Evolutionary conservation across 2,888 invertebrate genomes (phyloP).

Genomic region (Agonum fuliginosum): DNA sequence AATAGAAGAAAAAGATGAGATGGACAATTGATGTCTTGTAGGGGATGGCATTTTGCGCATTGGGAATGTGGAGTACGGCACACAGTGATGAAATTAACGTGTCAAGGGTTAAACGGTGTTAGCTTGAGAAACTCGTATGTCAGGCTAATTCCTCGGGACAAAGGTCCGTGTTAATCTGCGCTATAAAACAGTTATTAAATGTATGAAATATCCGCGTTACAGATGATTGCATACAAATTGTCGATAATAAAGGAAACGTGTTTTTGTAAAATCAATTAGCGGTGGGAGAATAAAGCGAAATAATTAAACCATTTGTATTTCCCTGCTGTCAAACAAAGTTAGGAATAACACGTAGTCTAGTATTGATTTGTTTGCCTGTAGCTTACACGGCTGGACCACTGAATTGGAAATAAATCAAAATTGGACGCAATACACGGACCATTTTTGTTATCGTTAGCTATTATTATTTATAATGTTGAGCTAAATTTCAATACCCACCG

Average conservation of each 20-base stretch:
- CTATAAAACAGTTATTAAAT: conserved; percentile 20
- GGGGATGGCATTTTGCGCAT: neutral
- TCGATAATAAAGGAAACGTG: neutral
- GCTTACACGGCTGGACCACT: conserved; percentile 34
- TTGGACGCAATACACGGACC: conserved; percentile 28
- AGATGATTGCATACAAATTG: neutral
- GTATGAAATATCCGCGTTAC: conserved; percentile 11
- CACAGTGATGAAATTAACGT: conserved; percentile 26
- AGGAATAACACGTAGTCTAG: conserved; percentile 30
- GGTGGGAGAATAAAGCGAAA: neutral
- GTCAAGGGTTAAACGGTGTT: conserved; percentile 31
- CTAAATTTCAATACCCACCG: conserved; percentile 26
- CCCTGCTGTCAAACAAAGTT: conserved; percentile 35
- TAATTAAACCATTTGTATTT: conserved; percentile 43
- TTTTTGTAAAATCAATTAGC: neutral
- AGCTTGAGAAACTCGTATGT: conserved; percentile 28
- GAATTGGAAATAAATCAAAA: conserved; percentile 43
- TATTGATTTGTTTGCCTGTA: conserved; percentile 41
- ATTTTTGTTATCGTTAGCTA: conserved; percentile 41
- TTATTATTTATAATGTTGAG: conserved; percentile 27
- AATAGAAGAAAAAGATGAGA: neutral
- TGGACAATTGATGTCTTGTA: neutral
- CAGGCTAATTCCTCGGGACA: conserved; percentile 32
- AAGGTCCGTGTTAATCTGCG: neutral
- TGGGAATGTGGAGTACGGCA: neutral